Evolutionary conservation across 2,888 invertebrate genomes (phyloP).

Genomic region (Phragmatobia fuliginosa): DNA sequence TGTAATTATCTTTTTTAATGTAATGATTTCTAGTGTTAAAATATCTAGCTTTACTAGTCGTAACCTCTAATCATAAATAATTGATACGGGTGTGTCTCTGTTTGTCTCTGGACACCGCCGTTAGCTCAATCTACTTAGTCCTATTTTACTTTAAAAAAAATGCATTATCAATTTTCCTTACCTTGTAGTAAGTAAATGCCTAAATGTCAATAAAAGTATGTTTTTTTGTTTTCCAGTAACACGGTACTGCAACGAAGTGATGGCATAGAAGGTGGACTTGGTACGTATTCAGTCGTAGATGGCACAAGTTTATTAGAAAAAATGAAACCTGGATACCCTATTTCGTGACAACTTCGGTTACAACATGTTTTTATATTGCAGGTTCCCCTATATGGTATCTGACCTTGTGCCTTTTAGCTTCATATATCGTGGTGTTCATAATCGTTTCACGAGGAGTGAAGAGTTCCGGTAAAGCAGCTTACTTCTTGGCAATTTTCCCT

Average conservation of each 20-base stretch:
- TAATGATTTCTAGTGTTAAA: too few relatives aligned
- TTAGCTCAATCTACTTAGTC: too few relatives aligned
- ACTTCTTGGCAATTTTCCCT: constrained; percentile 96
- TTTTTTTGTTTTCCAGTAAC: constrained; percentile 57
- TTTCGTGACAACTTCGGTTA: neutral
- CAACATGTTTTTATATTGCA: constrained; percentile 40
- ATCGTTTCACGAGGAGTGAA: constrained; percentile 91
- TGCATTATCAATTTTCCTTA: too few relatives aligned
- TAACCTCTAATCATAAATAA: too few relatives aligned
- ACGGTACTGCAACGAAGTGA: constrained; percentile 75
- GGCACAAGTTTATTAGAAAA: neutral
- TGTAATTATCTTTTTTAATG: constrained; percentile 33
- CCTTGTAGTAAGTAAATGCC: too few relatives aligned
- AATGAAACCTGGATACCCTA: neutral
- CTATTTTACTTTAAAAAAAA: too few relatives aligned
- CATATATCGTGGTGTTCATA: constrained; percentile 90
- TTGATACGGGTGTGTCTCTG: too few relatives aligned
- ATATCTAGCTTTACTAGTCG: too few relatives aligned
- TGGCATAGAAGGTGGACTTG: constrained; percentile 76
- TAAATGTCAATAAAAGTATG: too few relatives aligned
- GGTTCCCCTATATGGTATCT: constrained; percentile 90
- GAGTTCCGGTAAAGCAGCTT: constrained; percentile 93
- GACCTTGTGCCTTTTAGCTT: constrained; percentile 87
- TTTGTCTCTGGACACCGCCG: too few relatives aligned
- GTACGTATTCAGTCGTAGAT: constrained; percentile 54